Evolutionary conservation across 2,797 vertebrate genomes (phyloP).

Genomic region (Sebastes melanostomus): DNA sequence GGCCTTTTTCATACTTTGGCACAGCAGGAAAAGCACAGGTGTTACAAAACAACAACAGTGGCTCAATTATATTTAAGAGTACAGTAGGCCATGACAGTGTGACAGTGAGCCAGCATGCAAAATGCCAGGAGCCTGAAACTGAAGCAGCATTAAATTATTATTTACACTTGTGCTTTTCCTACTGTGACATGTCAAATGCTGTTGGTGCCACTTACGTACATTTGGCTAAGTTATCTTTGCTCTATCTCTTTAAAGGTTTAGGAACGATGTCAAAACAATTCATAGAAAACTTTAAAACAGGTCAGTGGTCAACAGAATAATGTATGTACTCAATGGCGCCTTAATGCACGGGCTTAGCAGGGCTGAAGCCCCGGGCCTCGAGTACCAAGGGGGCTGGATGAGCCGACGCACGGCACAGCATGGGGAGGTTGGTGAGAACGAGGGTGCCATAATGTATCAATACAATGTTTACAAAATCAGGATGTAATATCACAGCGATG

Average conservation of each 20-base stretch:
- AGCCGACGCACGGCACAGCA: too few relatives aligned
- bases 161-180: not conserved
- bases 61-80: not conserved
- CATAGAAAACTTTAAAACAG: not conserved
- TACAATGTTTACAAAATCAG: too few relatives aligned
- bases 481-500: too few relatives aligned
- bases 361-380: too few relatives aligned
- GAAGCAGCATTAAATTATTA: not conserved
- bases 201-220: too few relatives aligned
- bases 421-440: too few relatives aligned
- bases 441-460: too few relatives aligned
- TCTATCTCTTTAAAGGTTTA: too few relatives aligned
- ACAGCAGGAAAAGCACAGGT: not conserved
- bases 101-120: not conserved
- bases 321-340: too few relatives aligned
- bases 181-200: not conserved
- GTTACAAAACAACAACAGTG: not conserved
- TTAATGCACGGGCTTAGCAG: too few relatives aligned
- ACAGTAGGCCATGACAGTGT: not conserved
- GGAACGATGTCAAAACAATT: too few relatives aligned
- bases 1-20: not conserved
- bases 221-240: not conserved
- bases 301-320: not conserved
- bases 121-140: not conserved
- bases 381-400: too few relatives aligned